Conservation (phyloP, 2,113 vertebrate species). For the Misgurnus mizolepis region DNA sequence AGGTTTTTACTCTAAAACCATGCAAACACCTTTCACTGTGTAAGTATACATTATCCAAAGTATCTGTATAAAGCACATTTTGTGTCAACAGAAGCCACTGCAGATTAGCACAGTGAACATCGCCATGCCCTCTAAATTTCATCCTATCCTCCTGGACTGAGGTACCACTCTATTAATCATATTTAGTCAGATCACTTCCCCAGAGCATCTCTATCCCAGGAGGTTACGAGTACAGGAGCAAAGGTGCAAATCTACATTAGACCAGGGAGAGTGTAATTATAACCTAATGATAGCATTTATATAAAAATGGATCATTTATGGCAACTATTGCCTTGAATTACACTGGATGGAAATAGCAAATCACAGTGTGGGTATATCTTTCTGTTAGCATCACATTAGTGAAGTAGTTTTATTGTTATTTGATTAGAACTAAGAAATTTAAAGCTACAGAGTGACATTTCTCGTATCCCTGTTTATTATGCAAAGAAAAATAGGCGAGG, state of each 20-base stretch:
- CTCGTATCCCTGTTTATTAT: too few relatives aligned
- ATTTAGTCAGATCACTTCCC: constrained; percentile 56
- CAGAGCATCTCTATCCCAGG: constrained; percentile 41
- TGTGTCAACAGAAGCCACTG: not conserved
- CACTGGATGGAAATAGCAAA: constrained; percentile 42
- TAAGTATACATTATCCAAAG: not conserved
- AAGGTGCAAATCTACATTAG: constrained; percentile 49
- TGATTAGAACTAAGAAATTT: constrained; percentile 39
- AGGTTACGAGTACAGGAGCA: constrained; percentile 39
- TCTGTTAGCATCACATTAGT: constrained; percentile 27
- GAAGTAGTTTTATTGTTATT: constrained; percentile 33
- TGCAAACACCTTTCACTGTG: too few relatives aligned
- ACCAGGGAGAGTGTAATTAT: constrained; percentile 48
- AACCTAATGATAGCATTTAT: constrained; percentile 52
- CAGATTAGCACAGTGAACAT: constrained; percentile 19
- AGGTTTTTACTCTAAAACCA: too few relatives aligned
- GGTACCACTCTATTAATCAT: constrained; percentile 56
- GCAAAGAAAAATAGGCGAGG: too few relatives aligned
- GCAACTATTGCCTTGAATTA: constrained; percentile 35
- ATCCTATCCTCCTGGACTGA: constrained; percentile 37
- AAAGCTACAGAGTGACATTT: constrained; percentile 20
- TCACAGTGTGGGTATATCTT: constrained; percentile 38
- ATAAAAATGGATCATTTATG: constrained; percentile 47
- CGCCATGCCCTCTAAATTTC: constrained; percentile 28
- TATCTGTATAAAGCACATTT: not conserved